phyloP scores from a whole-genome alignment of 2,797 vertebrate genomes.

The Leuciscus waleckii region DNA sequence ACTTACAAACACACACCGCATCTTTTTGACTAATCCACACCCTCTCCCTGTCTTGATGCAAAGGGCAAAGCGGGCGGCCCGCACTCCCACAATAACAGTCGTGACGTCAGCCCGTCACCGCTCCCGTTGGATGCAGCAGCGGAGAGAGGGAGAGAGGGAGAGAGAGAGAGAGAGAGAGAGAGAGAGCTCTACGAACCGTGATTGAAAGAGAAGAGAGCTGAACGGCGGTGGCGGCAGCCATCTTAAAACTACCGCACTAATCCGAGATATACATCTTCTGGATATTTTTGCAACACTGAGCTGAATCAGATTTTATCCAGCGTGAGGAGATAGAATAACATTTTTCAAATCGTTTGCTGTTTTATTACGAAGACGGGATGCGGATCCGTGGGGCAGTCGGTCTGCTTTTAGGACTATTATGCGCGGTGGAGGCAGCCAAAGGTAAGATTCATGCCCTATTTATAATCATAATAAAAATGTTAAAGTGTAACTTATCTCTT shows the following conservation, averaged over 20 bases:
- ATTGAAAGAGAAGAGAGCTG: conserved; percentile 68
- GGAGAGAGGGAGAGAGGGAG: conserved; percentile 49
- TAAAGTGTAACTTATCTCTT: too few relatives aligned
- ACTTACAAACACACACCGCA: background rate
- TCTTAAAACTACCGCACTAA: conserved; percentile 80
- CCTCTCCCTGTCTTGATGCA: conserved; percentile 39
- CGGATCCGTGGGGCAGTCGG: conserved; percentile 77
- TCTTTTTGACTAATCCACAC: conserved; percentile 38
- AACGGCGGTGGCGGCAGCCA: conserved; percentile 80
- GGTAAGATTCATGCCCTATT: conserved; percentile 69
- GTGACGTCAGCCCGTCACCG: conserved; percentile 77
- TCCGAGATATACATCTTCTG: conserved; percentile 71
- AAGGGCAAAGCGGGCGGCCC: conserved; percentile 67
- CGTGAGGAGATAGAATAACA: conserved; percentile 55
- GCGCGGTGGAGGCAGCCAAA: conserved; percentile 80
- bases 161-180: conserved; percentile 61
- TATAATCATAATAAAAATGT: background rate
- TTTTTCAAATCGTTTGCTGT: conserved; percentile 48
- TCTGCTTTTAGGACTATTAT: conserved; percentile 82
- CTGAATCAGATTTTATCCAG: conserved; percentile 54
- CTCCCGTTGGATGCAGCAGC: conserved; percentile 63
- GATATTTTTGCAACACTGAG: conserved; percentile 71
- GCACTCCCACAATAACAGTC: conserved; percentile 77
- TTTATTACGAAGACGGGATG: conserved; percentile 76
- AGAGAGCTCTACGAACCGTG: conserved; percentile 65